Conservation (phyloP, 2,113 vertebrate species). For the Pseudopodoces humilis region DNA sequence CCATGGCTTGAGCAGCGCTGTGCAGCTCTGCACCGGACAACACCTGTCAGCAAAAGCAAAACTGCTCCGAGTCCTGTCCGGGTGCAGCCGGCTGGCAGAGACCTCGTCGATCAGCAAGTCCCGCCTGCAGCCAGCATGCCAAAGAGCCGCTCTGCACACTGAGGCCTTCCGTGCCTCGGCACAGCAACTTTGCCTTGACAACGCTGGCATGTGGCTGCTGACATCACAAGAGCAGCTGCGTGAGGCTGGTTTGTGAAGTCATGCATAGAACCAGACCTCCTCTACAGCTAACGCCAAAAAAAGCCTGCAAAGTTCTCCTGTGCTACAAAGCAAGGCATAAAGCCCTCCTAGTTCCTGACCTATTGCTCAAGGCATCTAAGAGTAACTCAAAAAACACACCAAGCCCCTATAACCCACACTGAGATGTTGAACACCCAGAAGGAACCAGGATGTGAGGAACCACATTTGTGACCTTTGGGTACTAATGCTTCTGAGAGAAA, state of each 20-base stretch:
- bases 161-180: neutral
- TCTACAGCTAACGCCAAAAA: too few relatives aligned
- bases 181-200: neutral
- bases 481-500: neutral
- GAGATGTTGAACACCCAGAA: neutral
- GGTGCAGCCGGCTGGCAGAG: neutral
- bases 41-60: too few relatives aligned
- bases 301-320: neutral
- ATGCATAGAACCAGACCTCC: too few relatives aligned
- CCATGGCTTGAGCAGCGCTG: neutral
- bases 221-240: neutral
- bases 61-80: neutral
- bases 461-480: neutral
- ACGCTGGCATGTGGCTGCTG: neutral
- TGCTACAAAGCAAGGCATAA: neutral
- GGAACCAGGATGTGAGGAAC: neutral
- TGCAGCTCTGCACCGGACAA: neutral
- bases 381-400: neutral
- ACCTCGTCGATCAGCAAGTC: neutral
- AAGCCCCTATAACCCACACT: rapidly evolving
- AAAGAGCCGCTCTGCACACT: neutral
- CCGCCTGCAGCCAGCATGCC: neutral
- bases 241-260: neutral
- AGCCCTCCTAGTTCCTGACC: rapidly evolving
- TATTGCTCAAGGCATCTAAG: neutral